A percentile compares a stretch with the other conserved stretches of the same genome.
Evolutionary conservation across 2,797 vertebrate species (phyloP).

Genomic region (Pangasius macronema): DNA sequence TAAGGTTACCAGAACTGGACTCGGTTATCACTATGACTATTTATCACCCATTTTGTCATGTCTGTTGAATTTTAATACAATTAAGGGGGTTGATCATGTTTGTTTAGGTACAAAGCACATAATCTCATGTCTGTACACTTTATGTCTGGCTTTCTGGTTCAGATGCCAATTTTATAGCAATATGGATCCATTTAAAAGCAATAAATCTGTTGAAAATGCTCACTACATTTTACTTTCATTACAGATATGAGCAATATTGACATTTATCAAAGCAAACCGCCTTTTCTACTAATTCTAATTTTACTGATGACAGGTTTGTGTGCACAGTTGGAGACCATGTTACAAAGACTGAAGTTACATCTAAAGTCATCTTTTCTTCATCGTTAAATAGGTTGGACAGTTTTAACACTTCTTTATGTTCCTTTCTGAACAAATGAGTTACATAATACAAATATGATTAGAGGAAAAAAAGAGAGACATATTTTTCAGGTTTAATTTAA

Average conservation of each 20-base stretch:
- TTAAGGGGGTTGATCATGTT: background rate
- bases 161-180: background rate
- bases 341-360: background rate
- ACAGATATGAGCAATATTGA: background rate
- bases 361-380: background rate
- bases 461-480: background rate
- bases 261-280: background rate
- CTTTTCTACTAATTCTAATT: background rate
- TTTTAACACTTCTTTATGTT: background rate
- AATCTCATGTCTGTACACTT: background rate
- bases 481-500: background rate
- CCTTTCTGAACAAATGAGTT: background rate
- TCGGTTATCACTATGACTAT: background rate
- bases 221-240: background rate
- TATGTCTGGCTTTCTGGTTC: background rate
- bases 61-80: background rate
- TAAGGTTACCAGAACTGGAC: background rate
- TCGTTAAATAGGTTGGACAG: background rate
- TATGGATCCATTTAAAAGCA: background rate
- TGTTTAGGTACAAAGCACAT: background rate
- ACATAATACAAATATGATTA: background rate
- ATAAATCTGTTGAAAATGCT: background rate
- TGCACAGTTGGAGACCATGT: background rate
- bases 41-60: background rate
- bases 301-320: background rate